phyloP scores from a whole-genome alignment of 2,888 invertebrate genomes.

The Limnephilus lunatus region DNA sequence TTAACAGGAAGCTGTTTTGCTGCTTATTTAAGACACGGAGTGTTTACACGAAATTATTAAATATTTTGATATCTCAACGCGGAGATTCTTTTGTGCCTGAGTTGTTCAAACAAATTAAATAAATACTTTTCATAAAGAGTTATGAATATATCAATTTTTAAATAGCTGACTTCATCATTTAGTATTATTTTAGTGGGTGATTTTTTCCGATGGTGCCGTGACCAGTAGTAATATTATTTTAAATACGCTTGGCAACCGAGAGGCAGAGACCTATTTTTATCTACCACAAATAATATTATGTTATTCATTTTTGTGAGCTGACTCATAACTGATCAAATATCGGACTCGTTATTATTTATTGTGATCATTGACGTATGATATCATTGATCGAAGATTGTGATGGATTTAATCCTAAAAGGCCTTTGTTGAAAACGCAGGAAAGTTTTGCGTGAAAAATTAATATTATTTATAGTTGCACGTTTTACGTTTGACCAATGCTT shows the following conservation, averaged over 20 bases:
- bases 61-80: conserved; percentile 12
- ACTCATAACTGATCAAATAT: background rate
- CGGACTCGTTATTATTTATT: background rate
- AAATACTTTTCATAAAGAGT: background rate
- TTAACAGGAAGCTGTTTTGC: background rate
- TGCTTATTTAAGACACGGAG: conserved; percentile 15
- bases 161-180: background rate
- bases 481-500: no score
- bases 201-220: background rate
- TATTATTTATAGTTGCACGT: no score
- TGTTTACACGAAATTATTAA: conserved; percentile 12
- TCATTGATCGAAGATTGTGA: no score
- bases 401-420: no score
- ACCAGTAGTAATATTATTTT: background rate
- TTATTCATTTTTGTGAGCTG: background rate
- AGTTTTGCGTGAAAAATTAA: no score
- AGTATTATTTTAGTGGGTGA: background rate
- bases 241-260: background rate
- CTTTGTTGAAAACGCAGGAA: no score
- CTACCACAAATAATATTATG: background rate
- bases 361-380: no score
- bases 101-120: background rate
- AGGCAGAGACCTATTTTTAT: background rate
- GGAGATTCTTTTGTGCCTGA: background rate
- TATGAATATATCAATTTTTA: background rate